A percentile compares a stretch with the other conserved stretches of the same genome.
These are phyloP conservation scores for Origma solitaria DNA, from an alignment of 2,113 vertebrate species.

Conservation along the genomic window DNA sequence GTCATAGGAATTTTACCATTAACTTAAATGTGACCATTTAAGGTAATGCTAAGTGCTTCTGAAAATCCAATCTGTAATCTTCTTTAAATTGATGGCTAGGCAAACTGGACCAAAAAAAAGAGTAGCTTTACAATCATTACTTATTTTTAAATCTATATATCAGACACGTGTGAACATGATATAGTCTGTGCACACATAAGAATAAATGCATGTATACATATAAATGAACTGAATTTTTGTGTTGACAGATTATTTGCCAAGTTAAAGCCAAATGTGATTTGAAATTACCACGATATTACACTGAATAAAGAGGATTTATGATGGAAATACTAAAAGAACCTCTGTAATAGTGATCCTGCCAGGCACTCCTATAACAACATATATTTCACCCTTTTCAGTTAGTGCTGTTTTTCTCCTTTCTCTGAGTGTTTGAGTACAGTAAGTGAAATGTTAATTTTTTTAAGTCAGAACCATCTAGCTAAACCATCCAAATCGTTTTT, in stretches of 20 bases:
- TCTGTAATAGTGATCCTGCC: constrained; percentile 13
- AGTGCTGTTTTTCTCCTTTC: constrained; percentile 37
- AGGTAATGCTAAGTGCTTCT: constrained; percentile 23
- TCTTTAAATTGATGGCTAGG: constrained; percentile 22
- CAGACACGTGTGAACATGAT: background rate
- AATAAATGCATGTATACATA: constrained; percentile 40
- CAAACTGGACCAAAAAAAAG: background rate
- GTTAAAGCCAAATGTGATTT: constrained; percentile 48
- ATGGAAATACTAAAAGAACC: constrained; percentile 42
- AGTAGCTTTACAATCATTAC: background rate
- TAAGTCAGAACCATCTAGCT: constrained; percentile 71
- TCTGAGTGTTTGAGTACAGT: constrained; percentile 52
- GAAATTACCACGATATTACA: constrained; percentile 47
- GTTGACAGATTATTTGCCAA: constrained; percentile 52
- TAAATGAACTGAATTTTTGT: constrained; percentile 39
- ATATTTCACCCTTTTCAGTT: constrained; percentile 44
- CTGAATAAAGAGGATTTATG: constrained; percentile 53
- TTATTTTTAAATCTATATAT: constrained; percentile 46
- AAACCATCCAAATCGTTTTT: constrained; percentile 74
- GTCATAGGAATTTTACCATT: constrained; percentile 1
- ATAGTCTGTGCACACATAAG: background rate
- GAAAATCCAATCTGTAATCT: constrained; percentile 40
- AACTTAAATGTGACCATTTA: constrained; percentile 14
- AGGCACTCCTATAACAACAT: background rate
- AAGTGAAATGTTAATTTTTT: constrained; percentile 69